These are phyloP conservation scores for Leucoraja ocellata DNA, from an alignment of 2,797 vertebrate genomes.

Conservation along the genomic window DNA sequence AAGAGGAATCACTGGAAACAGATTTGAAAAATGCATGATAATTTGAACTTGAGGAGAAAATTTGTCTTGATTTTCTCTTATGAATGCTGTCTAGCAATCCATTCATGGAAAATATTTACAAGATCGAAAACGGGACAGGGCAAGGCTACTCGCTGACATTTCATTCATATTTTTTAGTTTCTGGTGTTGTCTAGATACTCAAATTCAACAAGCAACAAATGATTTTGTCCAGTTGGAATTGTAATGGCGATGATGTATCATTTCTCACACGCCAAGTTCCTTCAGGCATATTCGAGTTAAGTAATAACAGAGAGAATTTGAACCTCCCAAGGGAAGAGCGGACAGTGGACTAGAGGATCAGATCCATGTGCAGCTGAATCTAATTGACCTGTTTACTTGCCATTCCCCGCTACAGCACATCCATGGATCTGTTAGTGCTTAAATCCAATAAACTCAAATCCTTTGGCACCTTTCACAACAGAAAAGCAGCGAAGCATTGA, in stretches of 20 bases:
- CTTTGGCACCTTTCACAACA: slow-evolving; percentile 5
- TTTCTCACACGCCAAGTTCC: not conserved
- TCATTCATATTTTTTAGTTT: not conserved
- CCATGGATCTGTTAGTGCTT: not conserved
- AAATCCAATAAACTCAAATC: not conserved
- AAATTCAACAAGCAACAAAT: not conserved
- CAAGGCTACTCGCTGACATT: not conserved
- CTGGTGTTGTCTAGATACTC: not conserved
- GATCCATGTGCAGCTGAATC: not conserved
- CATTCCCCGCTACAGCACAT: not conserved
- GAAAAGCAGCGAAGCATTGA: not conserved
- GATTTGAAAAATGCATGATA: not conserved
- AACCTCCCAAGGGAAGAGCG: not conserved
- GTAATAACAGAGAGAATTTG: not conserved
- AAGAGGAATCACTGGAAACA: too few species aligned
- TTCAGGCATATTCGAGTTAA: not conserved
- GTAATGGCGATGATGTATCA: not conserved
- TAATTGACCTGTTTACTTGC: not conserved
- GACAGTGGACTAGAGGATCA: not conserved
- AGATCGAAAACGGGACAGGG: not conserved
- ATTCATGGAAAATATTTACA: not conserved
- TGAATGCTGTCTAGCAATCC: not conserved
- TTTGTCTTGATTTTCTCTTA: not conserved
- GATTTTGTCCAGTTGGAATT: not conserved
- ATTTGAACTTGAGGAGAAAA: not conserved